Base-by-base conservation (phyloP, 2,797 vertebrate genomes). In the Chelon auratus region DNA sequence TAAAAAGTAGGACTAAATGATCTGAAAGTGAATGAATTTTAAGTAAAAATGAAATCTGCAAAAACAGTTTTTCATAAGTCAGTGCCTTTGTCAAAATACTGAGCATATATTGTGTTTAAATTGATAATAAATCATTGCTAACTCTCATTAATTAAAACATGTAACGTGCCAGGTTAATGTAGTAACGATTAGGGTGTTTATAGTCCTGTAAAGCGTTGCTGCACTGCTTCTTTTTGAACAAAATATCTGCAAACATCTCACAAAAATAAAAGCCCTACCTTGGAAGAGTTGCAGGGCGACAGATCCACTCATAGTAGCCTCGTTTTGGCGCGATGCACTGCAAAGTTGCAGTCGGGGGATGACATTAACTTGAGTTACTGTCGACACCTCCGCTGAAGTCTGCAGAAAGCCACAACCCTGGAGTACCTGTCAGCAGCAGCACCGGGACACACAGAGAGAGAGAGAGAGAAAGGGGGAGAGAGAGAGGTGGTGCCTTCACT, bases 191-290 rank as follows among this genome's bases (percentile, higher is more conserved):
- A 5, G 2, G 3, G 1, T 10, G 18, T 3, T 43, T 52, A 4
- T 5, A 24, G 20, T 26, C 13, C 14, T 18, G 15, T 22, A 3
- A 0, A 11, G n/a, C 12, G 18, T 0, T n/a, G 5, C 2, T 42
- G 13, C 18, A 36, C 20, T 24, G 64, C 0, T 17, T 4, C 42
- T 5, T 5, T 17, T 43, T 6, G 42, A 15, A 15, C 17, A 7
- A 43, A 8, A 43, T 12, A 17, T n/a, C 9, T 1, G 30, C 0
- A 12, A 9, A 40, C 11, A 20, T 14, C 4, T 5, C 9, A 39
- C 18, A 15, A 15, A 1, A 6, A 13, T 26, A 39, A 1, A 3
- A 5, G 70, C 40, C 81, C 65, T 84, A 91, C 87, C 84, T 87
- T 62, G 56, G 0, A 2, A 12, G 62, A 47, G 24, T 14, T 75